Base-by-base conservation (phyloP, 2,113 vertebrate species). In the Ammodytes marinus region DNA sequence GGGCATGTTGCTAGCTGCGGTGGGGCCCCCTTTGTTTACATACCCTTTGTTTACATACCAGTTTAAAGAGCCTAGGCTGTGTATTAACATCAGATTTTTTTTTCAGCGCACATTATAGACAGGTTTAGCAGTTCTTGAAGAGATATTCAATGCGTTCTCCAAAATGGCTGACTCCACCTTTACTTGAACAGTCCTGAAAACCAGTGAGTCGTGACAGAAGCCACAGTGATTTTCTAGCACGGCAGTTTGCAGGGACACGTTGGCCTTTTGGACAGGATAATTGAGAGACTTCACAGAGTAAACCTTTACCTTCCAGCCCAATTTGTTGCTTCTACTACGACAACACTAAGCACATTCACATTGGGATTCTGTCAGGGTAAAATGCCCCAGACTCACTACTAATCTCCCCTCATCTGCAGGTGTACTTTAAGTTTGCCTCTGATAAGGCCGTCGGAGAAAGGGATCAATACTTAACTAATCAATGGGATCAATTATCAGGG, bases 381-480 rank as follows among this genome's bases (percentile, higher is more conserved):
- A 82, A 53, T 2, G 27, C 72, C 46, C 74, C 82, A 73, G 80
- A 74, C 87, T 80, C 77, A 70, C 78, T 69, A 70, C 84, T 89
- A 86, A 89, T 89, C 83, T 74, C 79, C 69, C 50, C 76, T 86
- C 86, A 79, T 91, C 89, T 80, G 77, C 82, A 86, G 88, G 80
- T 78, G 69, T 88, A 90, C 87, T 92, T 84, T 57, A 67, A 84
- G 79, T 90, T 93, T 83, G 52, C 63, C 79, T 86, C 84, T 77
- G 91, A 94, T 91, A 93, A 94, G 91, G 68, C 74, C 63, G 74
- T 53, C 27, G 49, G 79, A 76, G 27, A 82, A 64, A 65, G 37
- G 52, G 87, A 88, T 91, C 93, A 78, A 93, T 92, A 86, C 77
- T 79, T 65, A 66, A 76, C 89, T 37, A 79, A 91, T 93, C 90